Base-by-base conservation (phyloP, 2,113 vertebrate species). In the Oreochromis spilurus region DNA sequence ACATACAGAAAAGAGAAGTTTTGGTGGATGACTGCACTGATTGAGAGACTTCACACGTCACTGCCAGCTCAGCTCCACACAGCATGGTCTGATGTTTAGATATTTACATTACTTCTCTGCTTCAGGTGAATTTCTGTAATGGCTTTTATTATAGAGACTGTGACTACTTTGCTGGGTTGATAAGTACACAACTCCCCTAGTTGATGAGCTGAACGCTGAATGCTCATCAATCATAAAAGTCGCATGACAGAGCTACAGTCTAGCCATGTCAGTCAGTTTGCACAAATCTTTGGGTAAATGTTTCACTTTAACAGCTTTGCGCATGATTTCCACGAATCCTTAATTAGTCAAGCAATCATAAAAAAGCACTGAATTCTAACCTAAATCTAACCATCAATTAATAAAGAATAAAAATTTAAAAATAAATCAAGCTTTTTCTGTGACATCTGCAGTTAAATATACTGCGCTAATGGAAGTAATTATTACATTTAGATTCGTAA, bases 231-330 rank as follows among this genome's bases (percentile, higher is more conserved):
- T 88, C 86, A 89, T 94, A 94, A 96, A 95, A 84, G 89, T 91
- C 92, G 26, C 91, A 90, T 95, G 94, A 95, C 90, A 70, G 21
- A 50, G 11, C 34, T 16, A 52, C 55, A 84, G 87, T 84, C 50
- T 40, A 81, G 79, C 80, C 17, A 3, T 53, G 65, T 79, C 81
- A 57, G 13, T 24, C 81, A 31, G 16, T 19, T 87, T 80, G 83
- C 26, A 52, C 34, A 81, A 81, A 91, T 26, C 36, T 60, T 21
- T 12, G 40, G 89, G 67, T 93, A 93, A 95, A 96, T 96, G 90
- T 96, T 95, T 96, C 72, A 95, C 93, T 89, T 92, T 89, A 91
- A 93, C 75, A 80, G 43, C 72, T 53, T 55, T 19, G 82, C 43
- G 90, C 90, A 91, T 89, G 87, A 9, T 85, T 84, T 81, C 3